These are phyloP conservation scores for Heliconius congener DNA, from an alignment of 1,140 invertebrate genomes.

Conservation along the genomic window DNA sequence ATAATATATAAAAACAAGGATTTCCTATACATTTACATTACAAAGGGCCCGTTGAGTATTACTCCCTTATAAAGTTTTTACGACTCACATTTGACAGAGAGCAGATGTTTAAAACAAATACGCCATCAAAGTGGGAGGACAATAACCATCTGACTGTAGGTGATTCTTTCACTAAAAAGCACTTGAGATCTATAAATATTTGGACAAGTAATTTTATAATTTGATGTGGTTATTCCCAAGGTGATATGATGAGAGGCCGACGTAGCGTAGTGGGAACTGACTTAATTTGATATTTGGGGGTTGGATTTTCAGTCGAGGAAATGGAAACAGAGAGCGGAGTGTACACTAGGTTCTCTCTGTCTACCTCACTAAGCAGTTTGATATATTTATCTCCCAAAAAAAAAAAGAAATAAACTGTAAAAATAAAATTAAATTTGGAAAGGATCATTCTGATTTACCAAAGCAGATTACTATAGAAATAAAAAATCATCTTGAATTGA, in stretches of 20 bases:
- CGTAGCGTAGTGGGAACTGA: no score
- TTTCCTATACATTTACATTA: conserved; percentile 49
- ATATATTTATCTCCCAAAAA: no score
- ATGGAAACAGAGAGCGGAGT: no score
- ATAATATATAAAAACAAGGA: conserved; percentile 43
- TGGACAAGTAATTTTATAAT: conserved; percentile 5
- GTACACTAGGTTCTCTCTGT: no score
- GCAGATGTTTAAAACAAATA: conserved; percentile 69
- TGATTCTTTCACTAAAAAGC: conserved; percentile 14
- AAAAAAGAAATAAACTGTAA: neutral
- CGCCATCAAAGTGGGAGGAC: conserved; percentile 45
- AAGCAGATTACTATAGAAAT: conserved; percentile 1
- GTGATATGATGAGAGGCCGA: neutral
- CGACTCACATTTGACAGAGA: conserved; percentile 58
- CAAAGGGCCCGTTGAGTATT: conserved; percentile 56
- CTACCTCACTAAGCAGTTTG: no score
- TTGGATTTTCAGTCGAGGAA: no score
- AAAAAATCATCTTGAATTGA: neutral
- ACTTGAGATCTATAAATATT: conserved; percentile 12
- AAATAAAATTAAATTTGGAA: neutral
- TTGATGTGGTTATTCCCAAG: neutral
- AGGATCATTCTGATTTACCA: neutral
- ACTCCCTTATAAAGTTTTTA: conserved; percentile 59
- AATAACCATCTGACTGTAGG: conserved; percentile 18
- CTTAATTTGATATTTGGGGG: no score